phyloP scores from a whole-genome alignment of 2,113 vertebrate species.

The Podarcis cretensis region DNA sequence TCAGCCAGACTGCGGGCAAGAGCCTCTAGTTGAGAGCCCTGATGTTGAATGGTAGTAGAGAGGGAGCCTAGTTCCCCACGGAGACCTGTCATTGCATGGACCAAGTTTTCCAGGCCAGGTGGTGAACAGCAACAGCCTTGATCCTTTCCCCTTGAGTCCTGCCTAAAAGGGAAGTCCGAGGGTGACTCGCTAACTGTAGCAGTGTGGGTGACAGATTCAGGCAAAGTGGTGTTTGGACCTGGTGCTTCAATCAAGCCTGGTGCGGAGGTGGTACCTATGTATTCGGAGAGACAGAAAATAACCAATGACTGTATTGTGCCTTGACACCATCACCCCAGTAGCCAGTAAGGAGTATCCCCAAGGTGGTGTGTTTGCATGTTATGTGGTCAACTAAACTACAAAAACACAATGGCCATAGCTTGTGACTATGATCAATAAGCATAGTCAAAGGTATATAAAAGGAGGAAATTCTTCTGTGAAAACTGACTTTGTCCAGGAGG shows the following conservation, averaged over 20 bases:
- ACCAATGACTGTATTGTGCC: not conserved
- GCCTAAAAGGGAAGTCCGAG: not conserved
- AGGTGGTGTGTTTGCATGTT: not conserved
- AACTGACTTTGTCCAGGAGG: not conserved
- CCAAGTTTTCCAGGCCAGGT: not conserved
- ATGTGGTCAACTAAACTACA: not conserved
- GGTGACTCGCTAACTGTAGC: not conserved
- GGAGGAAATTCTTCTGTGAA: not conserved
- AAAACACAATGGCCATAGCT: not conserved
- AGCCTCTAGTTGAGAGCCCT: conserved; percentile 8
- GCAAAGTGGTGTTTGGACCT: not conserved
- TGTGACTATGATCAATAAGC: not conserved
- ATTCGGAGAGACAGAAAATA: not conserved
- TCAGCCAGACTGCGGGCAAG: conserved; percentile 14
- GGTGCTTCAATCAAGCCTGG: not conserved
- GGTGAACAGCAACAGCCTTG: not conserved
- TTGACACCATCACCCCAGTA: not conserved
- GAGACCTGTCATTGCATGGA: conserved; percentile 35
- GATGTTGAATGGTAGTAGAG: not conserved
- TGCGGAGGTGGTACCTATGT: not conserved
- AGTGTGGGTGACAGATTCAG: not conserved
- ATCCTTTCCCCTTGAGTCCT: not conserved
- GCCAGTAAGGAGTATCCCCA: not conserved
- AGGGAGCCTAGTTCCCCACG: conserved; percentile 32
- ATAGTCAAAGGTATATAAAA: not conserved